Evolutionary conservation across 2,888 invertebrate genomes (phyloP).

Genomic region (Napeogenes sylphis): DNA sequence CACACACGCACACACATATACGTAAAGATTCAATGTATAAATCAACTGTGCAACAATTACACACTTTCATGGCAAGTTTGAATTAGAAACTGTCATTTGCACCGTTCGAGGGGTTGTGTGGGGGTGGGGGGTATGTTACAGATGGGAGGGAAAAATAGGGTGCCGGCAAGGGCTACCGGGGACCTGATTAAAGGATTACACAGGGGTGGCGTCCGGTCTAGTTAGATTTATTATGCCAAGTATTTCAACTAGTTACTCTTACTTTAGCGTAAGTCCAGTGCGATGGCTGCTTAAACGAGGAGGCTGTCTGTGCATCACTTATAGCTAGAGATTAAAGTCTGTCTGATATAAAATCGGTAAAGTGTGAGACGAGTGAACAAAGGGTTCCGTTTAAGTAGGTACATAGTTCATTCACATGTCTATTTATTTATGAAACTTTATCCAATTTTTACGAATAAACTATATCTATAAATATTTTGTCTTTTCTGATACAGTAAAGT

Average conservation of each 20-base stretch:
- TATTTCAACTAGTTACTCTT: conserved; percentile 70
- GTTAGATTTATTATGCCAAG: conserved; percentile 76
- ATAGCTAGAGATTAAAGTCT: background rate
- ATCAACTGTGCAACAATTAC: conserved; percentile 77
- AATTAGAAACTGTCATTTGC: conserved; percentile 80
- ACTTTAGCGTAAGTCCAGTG: conserved; percentile 38
- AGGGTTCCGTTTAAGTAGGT: too few relatives aligned
- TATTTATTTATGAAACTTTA: too few relatives aligned
- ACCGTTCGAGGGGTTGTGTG: conserved; percentile 66
- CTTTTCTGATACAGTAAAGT: too few relatives aligned
- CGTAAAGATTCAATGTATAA: conserved; percentile 72
- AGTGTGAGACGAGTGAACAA: background rate
- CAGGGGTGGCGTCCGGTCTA: conserved; percentile 72
- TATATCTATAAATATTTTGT: too few relatives aligned
- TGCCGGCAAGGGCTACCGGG: conserved; percentile 72
- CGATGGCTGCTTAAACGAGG: background rate
- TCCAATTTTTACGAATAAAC: too few relatives aligned
- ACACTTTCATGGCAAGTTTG: conserved; percentile 79
- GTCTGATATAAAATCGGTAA: conserved; percentile 1
- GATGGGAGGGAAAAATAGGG: conserved; percentile 72
- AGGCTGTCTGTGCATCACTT: conserved; percentile 2
- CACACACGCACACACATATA: conserved; percentile 50
- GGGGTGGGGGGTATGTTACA: conserved; percentile 44
- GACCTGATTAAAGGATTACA: conserved; percentile 78
- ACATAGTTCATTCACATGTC: too few relatives aligned